Percentiles rank a stretch among this genome's conserved stretches.
Conservation (phyloP, 1,140 invertebrate genomes). For the Aphelenchoides fujianensis region DNA sequence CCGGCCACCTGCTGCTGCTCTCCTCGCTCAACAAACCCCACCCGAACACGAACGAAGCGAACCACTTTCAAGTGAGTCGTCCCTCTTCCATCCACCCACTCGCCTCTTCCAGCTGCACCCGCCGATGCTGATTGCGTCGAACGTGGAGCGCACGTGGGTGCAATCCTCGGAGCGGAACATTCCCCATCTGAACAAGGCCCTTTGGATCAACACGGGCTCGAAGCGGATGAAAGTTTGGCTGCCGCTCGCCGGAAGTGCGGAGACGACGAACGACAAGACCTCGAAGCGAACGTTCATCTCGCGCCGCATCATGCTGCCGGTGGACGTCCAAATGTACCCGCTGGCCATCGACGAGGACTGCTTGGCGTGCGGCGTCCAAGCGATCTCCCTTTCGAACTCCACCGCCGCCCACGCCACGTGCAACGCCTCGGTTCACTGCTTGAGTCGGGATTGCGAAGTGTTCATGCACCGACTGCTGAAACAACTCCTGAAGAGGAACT, state of each 20-base stretch:
- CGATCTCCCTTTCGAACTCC: slow-evolving; percentile 25
- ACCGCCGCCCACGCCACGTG: slow-evolving; percentile 6
- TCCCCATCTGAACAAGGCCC: slow-evolving; percentile 84
- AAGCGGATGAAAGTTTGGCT: slow-evolving; percentile 94
- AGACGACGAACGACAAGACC: slow-evolving; percentile 65
- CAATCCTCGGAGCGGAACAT: slow-evolving; percentile 67
- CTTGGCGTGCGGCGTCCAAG: slow-evolving; percentile 55
- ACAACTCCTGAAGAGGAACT: slow-evolving; percentile 86
- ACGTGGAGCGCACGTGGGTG: slow-evolving; percentile 90
- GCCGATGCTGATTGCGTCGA: slow-evolving; percentile 86
- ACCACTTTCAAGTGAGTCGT: slow-evolving; percentile 42
- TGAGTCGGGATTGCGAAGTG: slow-evolving; percentile 64
- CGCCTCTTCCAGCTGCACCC: slow-evolving; percentile 70
- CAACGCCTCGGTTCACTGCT: slow-evolving; percentile 44
- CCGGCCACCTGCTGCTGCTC: slow-evolving; percentile 59
- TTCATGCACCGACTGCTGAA: slow-evolving; percentile 94
- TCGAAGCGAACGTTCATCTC: slow-evolving; percentile 70
- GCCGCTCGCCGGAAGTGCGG: slow-evolving; percentile 71
- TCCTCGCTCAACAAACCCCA: slow-evolving; percentile 43
- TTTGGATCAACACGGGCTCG: slow-evolving; percentile 93
- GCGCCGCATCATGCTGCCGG: slow-evolving; percentile 88
- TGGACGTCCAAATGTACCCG: slow-evolving; percentile 91
- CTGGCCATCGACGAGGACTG: slow-evolving; percentile 65
- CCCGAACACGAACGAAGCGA: slow-evolving; percentile 30
- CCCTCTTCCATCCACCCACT: neutral